phyloP scores from a whole-genome alignment of 2,888 invertebrate species.

The Eupsilia transversa region DNA sequence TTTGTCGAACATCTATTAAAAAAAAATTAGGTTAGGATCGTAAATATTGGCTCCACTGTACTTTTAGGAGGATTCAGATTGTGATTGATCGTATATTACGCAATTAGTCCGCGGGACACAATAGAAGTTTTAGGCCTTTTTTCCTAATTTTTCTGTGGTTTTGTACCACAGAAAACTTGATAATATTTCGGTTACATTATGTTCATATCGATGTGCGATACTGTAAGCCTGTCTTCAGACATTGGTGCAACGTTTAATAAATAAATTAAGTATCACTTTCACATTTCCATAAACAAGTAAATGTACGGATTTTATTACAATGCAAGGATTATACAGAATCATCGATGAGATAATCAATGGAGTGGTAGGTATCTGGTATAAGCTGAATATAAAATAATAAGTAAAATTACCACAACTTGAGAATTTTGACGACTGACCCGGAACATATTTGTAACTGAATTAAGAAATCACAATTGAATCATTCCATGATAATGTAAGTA shows the following conservation, averaged over 20 bases:
- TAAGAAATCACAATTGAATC: conserved; percentile 1
- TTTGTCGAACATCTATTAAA: too few species aligned
- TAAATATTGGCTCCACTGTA: too few species aligned
- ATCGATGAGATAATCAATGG: conserved; percentile 25
- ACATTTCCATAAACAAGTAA: conserved; percentile 50
- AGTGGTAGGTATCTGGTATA: neutral
- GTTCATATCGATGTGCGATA: neutral
- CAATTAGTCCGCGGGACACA: too few species aligned
- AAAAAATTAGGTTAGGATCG: too few species aligned
- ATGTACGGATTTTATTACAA: conserved; percentile 41
- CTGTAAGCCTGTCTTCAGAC: conserved; percentile 14
- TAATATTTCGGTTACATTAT: neutral
- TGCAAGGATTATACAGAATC: conserved; percentile 15
- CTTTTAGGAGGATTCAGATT: too few species aligned
- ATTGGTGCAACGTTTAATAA: conserved; percentile 22
- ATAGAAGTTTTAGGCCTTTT: too few species aligned
- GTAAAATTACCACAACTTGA: neutral
- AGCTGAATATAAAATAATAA: conserved; percentile 26
- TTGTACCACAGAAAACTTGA: neutral
- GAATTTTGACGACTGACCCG: neutral
- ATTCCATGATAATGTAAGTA: neutral
- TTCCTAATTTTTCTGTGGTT: too few species aligned
- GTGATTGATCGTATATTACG: too few species aligned
- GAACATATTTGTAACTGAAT: conserved; percentile 11
- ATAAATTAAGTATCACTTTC: conserved; percentile 46